A percentile compares a stretch with the other conserved stretches of the same genome.
These are phyloP conservation scores for Crossaster papposus DNA, from an alignment of 53 echinoderm and acorn worm genomes.

Conservation along the genomic window DNA sequence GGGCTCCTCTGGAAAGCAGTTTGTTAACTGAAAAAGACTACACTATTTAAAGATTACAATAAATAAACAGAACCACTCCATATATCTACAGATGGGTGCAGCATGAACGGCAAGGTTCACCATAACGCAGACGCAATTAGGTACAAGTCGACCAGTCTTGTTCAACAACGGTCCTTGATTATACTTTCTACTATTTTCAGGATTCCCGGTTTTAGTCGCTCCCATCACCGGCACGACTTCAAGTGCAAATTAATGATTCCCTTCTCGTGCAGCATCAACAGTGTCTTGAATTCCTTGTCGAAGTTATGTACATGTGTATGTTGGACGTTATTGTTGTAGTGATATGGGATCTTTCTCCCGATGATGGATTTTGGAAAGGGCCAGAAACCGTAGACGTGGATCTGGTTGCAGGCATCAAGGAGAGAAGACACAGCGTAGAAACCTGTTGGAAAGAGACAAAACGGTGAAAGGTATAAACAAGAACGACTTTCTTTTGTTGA, in stretches of 20 bases:
- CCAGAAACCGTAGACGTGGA: conserved; percentile 12
- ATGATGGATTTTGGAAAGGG: not conserved
- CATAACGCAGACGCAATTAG: too few relatives aligned
- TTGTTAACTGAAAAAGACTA: too few relatives aligned
- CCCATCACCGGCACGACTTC: not conserved
- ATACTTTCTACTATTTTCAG: too few relatives aligned
- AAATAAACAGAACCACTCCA: too few relatives aligned
- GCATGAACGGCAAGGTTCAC: too few relatives aligned
- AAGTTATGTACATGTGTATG: not conserved
- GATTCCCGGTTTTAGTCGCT: too few relatives aligned
- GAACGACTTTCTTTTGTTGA: not conserved
- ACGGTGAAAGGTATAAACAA: not conserved
- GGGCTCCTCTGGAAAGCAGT: too few relatives aligned
- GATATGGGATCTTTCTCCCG: not conserved
- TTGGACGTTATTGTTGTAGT: not conserved
- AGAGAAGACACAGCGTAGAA: not conserved
- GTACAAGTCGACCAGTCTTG: too few relatives aligned
- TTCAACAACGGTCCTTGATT: too few relatives aligned
- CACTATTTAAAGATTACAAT: too few relatives aligned
- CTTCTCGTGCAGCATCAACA: not conserved
- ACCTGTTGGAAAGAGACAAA: not conserved
- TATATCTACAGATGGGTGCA: too few relatives aligned
- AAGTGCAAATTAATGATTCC: not conserved
- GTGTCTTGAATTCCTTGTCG: not conserved
- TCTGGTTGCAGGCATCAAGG: not conserved